Evolutionary conservation across 2,797 vertebrate genomes (phyloP), one percentile per base, ranked within the genome.

Genomic region (Epinephelus coioides): DNA sequence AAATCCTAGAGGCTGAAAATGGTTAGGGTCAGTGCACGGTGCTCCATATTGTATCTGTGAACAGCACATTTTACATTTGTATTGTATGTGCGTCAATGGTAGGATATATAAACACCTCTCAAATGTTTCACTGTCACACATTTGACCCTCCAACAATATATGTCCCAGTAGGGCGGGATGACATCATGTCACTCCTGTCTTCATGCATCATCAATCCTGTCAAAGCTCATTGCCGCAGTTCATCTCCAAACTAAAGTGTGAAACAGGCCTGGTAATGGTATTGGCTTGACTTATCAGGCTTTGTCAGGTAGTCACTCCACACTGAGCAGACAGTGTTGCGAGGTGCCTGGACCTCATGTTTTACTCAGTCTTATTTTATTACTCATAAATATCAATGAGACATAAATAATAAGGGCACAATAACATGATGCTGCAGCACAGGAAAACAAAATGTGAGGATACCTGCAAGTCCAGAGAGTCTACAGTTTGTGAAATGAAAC

Each of bases 201-300:
- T 47, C 80, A 76, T 46, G 84, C 78, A 81, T 83, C 84, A 88
- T 90, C 81, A 84, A 34, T 88, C 81, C 74, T 81, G 88, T 87
- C 87, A 89, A 73, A 89, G 68, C 79, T 40, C 13, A 44, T 72
- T 86, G 78, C 81, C 9, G 30, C 76, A 90, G 79, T 85, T 93
- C 60, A 76, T 90, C 9, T 25, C 4, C 55, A 88, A 85, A 34
- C 50, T 79, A 64, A 90, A 77, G 63, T 83, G 88, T 82, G 90
- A 89, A 88, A 88, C 73, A n/a, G 40, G 34, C 34, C 76, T 38
- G 49, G 81, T 87, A 89, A 86, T 87, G 83, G 76, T 78, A 76
- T 83, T 70, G 89, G 68, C 63, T 84, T 71, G 84, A 85, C 85
- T 81, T 83, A 85, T 86, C 84, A 50, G 84, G 68, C 66, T 90